A percentile compares a stretch with the other conserved stretches of the same genome.
phyloP scores from a whole-genome alignment of 2,113 vertebrate species.

The Myiopsitta monachus region DNA sequence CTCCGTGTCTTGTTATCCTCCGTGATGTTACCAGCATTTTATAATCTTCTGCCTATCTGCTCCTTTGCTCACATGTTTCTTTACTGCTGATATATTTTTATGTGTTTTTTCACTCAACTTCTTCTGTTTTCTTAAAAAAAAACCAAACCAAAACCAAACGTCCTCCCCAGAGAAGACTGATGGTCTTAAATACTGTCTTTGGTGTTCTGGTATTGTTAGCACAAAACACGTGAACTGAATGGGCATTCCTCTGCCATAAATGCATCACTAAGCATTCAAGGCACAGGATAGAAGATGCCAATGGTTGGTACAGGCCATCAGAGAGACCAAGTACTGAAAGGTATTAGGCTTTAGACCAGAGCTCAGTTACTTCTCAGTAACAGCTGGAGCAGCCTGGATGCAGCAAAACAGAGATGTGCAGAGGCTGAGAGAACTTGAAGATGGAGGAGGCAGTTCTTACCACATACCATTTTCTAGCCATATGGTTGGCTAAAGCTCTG shows the following conservation, averaged over 20 bases:
- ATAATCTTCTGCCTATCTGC: background rate
- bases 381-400: background rate
- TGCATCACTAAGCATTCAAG: background rate
- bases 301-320: background rate
- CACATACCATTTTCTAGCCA: fast-evolving
- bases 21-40: background rate
- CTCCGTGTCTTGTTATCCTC: background rate
- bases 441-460: background rate
- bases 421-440: background rate
- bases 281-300: background rate
- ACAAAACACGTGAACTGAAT: background rate
- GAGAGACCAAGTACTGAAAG: background rate
- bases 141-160: background rate
- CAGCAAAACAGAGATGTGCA: background rate
- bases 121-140: background rate
- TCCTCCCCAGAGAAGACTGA: background rate
- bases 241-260: background rate
- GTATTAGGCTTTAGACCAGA: background rate
- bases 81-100: background rate
- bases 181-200: background rate
- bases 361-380: background rate
- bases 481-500: background rate
- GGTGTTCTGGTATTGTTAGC: background rate
- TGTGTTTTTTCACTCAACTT: background rate
- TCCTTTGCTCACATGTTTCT: background rate